Conservation (phyloP, 2,113 vertebrate species). For the Geococcyx californianus region DNA sequence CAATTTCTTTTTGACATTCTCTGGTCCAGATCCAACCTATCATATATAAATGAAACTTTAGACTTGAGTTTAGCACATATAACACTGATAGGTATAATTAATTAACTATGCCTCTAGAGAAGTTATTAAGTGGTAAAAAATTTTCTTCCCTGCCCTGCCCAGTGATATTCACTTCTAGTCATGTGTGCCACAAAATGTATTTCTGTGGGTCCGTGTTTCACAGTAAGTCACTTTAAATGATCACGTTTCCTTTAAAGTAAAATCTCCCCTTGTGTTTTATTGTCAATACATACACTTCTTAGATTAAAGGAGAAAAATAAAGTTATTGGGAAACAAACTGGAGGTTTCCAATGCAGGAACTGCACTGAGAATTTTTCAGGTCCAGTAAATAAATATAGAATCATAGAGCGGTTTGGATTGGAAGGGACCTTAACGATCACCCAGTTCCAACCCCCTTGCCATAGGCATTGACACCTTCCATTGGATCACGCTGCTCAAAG, state of each 20-base stretch:
- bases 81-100: background rate
- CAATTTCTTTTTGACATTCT: constrained; percentile 90
- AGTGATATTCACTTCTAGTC: background rate
- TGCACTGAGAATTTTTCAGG: background rate
- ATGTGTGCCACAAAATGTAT: background rate
- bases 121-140: background rate
- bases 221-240: background rate
- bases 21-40: constrained; percentile 97
- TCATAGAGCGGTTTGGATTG: no score
- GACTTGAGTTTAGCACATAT: background rate
- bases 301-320: background rate
- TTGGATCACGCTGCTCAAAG: no score
- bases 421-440: no score
- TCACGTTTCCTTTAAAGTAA: background rate
- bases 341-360: background rate
- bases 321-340: background rate
- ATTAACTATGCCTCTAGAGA: background rate
- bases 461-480: no score
- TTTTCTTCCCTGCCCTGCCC: background rate
- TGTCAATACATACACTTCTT: background rate
- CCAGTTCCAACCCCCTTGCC: no score
- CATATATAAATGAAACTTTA: background rate
- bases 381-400: background rate
- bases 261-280: background rate
- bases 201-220: background rate